Conservation (phyloP, 1,140 invertebrate species). For the Acyrthosiphon pisum region DNA sequence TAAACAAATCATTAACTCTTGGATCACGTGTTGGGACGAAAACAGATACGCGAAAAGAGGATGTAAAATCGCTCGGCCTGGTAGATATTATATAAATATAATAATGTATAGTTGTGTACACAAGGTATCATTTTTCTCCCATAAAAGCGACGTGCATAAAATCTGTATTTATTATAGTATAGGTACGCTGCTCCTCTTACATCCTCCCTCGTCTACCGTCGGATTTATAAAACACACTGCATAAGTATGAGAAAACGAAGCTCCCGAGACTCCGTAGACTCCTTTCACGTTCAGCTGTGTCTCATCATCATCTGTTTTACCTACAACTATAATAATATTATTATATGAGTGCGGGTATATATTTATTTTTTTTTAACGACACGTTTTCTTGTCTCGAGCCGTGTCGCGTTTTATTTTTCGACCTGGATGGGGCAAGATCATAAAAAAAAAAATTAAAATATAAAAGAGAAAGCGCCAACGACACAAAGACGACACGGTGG, state of each 20-base stretch:
- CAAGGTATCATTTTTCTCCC: conserved; percentile 20
- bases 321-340: neutral
- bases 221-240: neutral
- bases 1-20: conserved; percentile 15
- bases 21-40: neutral
- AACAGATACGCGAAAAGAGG: neutral
- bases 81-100: neutral
- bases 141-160: conserved; percentile 41
- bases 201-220: neutral
- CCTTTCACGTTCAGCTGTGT: too few relatives aligned
- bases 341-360: neutral
- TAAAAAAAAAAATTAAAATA: neutral
- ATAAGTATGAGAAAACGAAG: conserved; percentile 18
- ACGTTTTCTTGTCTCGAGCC: neutral
- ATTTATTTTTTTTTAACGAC: neutral
- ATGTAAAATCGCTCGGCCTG: neutral
- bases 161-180: conserved; percentile 36
- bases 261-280: neutral
- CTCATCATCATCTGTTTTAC: neutral
- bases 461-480: neutral
- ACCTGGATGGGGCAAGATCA: too few relatives aligned
- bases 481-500: neutral
- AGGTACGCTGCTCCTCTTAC: neutral
- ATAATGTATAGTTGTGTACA: neutral
- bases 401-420: neutral